Base-by-base conservation (phyloP, 2,888 invertebrate genomes). In the Nemoura dubitans region DNA sequence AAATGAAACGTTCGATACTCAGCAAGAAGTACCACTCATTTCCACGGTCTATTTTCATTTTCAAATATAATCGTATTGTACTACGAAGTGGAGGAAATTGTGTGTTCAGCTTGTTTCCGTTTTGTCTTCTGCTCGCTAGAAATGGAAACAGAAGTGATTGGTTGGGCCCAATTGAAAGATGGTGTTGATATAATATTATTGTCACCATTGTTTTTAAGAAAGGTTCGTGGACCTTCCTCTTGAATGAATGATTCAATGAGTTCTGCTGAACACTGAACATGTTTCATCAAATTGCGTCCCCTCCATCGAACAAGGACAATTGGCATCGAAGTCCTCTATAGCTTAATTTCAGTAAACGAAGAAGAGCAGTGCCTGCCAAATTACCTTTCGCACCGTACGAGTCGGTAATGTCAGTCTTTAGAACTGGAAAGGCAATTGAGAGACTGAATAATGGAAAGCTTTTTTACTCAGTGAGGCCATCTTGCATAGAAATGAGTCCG, bases 391-490 rank as follows among this genome's bases (percentile, higher is more conserved):
- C 59, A 59, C 59, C 21, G 16, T 59, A 59, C 59, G 59, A 59
- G 59, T 59, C 21, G 59, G 59, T 59, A 59, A 59, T 59, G 59
- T 59, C 59, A 59, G 59, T 59, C 59, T 59, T 59, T 59, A 59
- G 59, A 59, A 59, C 59, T 59, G 59, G 59, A 59, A 59, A 59
- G 21, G 16, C 59, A 59, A 59, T 59, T 59, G 59, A 21, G n/a
- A 14, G 59, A 59, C 14, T 59, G 59, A 59, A 59, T 59, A 59
- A 59, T 59, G 59, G 59, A 59, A 2, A 59, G 21, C 10, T 59
- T 59, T 59, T 59, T 59, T 59, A 7, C 21, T 59, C 59, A 59
- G 10, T 59, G 59, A 59, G 3, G 59, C 59, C 59, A 59, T 59
- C 59, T 59, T 59, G 59, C 21, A 59, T 59, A 21, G 59, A 21